A percentile compares a stretch with the other conserved stretches of the same genome.
phyloP scores from a whole-genome alignment of 2,797 vertebrate species.

The Staurois parvus region DNA sequence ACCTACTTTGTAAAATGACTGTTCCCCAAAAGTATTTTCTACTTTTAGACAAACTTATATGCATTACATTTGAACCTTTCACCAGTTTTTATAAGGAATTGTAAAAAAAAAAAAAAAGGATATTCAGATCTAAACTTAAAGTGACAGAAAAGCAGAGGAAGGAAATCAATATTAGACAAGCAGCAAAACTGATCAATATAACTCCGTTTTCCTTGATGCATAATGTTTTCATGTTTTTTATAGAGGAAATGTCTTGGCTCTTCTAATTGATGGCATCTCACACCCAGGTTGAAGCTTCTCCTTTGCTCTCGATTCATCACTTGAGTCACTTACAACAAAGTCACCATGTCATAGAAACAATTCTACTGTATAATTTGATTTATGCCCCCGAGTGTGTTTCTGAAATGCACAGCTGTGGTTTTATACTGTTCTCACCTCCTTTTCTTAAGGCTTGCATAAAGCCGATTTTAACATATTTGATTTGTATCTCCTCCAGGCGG shows the following conservation, averaged over 20 bases:
- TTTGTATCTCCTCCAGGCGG: constrained; percentile 65
- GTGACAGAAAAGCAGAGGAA: neutral
- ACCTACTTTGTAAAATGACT: no score
- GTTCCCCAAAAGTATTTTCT: neutral
- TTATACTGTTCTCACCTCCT: constrained; percentile 1
- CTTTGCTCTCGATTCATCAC: neutral
- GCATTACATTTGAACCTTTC: neutral
- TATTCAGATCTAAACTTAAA: neutral
- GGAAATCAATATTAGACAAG: neutral
- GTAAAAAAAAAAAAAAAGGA: neutral
- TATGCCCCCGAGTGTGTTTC: constrained; percentile 55
- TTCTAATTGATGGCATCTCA: neutral
- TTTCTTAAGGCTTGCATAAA: constrained; percentile 49
- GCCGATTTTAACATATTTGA: constrained; percentile 61
- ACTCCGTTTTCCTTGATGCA: neutral
- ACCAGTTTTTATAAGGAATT: no score
- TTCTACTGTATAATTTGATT: constrained; percentile 30
- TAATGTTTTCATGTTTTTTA: neutral
- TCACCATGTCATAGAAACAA: constrained; percentile 34
- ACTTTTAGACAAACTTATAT: neutral
- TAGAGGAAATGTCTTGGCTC: neutral
- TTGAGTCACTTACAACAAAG: constrained; percentile 12
- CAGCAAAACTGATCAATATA: neutral
- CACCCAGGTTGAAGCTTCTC: neutral
- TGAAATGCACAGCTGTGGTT: constrained; percentile 10